Base-by-base conservation (phyloP, 2,797 vertebrate species). In the Trichosurus vulpecula region DNA sequence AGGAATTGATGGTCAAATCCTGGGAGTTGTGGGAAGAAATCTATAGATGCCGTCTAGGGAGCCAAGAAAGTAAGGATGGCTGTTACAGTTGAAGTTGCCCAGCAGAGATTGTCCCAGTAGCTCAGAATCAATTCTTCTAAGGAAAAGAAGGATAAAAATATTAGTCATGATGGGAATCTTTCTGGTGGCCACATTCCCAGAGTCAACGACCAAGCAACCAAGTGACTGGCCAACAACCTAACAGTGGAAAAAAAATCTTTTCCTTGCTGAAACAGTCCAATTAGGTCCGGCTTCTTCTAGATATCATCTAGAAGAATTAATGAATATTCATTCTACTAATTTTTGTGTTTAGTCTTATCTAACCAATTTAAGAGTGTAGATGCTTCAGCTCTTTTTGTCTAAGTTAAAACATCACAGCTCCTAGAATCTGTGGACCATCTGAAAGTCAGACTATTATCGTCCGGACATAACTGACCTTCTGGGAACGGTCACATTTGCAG, bases 221-320 rank as follows among this genome's bases (percentile, higher is more conserved):
- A 29, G 30, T 51, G 30, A 12, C 4, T 16, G n/a, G 66, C 16
- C n/a, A 25, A 22, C 91, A 35, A 61, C 52, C 30, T 54, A 30
- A 22, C 19, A 87, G 92, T 91, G 87, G 92, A 31, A 47, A 29
- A 29, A n/a, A 16, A 47, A 9, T 27, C 90, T 11, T 92, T 91
- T 81, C 31, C 27, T 52, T 47, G 9, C 31, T n/a, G 35, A 30
- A 30, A 35, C 27, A 12, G 22, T 29, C 11, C 52, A 11, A 5
- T 0, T 0, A 30, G 52, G 25, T 47, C 0, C 0, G 47, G 27
- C 0, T 30, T 3, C 0, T 22, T 2, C 0, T 35, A 19, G 25
- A n/a, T 92, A 58, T 31, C 55, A 51, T 94, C 11, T 29, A 12
- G 5, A 52, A 9, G 53, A n/a, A 74, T 51, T 55, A 54, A 41